Evolutionary conservation across 2,113 vertebrate species (phyloP), one percentile per base, ranked within the genome.

Genomic region (Ailurus styani): DNA sequence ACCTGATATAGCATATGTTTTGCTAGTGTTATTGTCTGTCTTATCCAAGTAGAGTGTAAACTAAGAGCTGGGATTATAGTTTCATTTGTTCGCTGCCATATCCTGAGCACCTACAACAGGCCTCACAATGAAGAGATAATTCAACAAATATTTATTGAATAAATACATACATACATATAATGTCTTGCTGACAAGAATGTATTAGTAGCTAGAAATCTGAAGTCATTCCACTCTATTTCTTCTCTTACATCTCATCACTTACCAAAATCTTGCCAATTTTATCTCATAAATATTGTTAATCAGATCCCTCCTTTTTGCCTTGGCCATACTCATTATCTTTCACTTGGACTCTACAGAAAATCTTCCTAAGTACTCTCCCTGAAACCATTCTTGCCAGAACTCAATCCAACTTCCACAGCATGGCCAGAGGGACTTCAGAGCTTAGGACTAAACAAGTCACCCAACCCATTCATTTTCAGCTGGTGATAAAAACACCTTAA

Each of bases 401-500:
- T 75, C 82, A 86, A 66, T 79, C 42, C 79, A 68, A 91, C 21
- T 60, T 96, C 42, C 52, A 93, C 13, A 82, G 8, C 82, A 81
- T 29, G 31, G 57, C n/a, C 55, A 85, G 52, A 85, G 47, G 90
- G 21, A 96, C n/a, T 78, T 96, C 82, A 91, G 27, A 97, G 45
- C 17, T 77, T 20, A 64, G 17, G 54, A 84, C 47, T 66, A 95
- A 90, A 90, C 40, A 92, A 66, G 31, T 97, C 54, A 87, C 27
- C 62, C 20, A 73, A 2, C 8, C 9, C 7, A 79, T 34, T 64
- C 37, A 94, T 4, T 5, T 12, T 40, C 25, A 47, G 47, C 66
- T 89, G n/a, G n/a, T n/a, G n/a, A n/a, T n/a, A 94, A 96, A 94
- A 93, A 75, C 4, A 91, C 11, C 25, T 64, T 47, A 93, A 73